Evolutionary conservation across 2,888 invertebrate species (phyloP), one percentile per base, ranked within the genome.

Genomic region (Urechis unicinctus): DNA sequence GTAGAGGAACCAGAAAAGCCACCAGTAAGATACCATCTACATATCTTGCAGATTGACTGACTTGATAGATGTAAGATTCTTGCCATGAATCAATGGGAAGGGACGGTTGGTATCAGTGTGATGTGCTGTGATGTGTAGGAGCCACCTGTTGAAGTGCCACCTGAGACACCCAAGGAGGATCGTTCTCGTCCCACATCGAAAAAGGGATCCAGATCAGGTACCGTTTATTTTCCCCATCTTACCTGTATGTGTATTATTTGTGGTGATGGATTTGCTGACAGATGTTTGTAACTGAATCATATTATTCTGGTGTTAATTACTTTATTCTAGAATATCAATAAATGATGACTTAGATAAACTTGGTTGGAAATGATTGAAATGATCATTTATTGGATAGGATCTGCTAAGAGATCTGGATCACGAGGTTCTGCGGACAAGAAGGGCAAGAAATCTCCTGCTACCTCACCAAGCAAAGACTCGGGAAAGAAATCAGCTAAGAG

Each of bases 191-290:
- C 57, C 22, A 3, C 48, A 4, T 60, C 60, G 30, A 69, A 63
- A 49, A 68, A 68, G 53, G 58, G 67, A 2, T 68, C 68, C 4
- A 60, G 68, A 55, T 61, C 70, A 43, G 60, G 61, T 29, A 28
- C 29, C 47, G n/a, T n/a, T n/a, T n/a, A n/a, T n/a, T n/a, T n/a
- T n/a, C n/a, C n/a, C n/a, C n/a, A n/a, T n/a, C n/a, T n/a, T n/a
- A n/a, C n/a, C 9, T 21, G 21, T 9, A 9, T 45, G 45, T 21
- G 21, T 21, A 45, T 9, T 21, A 21, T 45, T 45, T 17, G 9
- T 17, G 6, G 17, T 17, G 21, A 21, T 45, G 45, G 9, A 21
- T 21, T 17, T 45, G 21, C 9, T 9, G 6, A 17, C 45, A 17
- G 6, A 6, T 45, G 9, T 6, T 21, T 45, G 45, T 17, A 6